Percentiles rank a stretch among this genome's conserved stretches.
Conservation (phyloP, 2,888 invertebrate genomes). For the Cryptus viduatorius region DNA sequence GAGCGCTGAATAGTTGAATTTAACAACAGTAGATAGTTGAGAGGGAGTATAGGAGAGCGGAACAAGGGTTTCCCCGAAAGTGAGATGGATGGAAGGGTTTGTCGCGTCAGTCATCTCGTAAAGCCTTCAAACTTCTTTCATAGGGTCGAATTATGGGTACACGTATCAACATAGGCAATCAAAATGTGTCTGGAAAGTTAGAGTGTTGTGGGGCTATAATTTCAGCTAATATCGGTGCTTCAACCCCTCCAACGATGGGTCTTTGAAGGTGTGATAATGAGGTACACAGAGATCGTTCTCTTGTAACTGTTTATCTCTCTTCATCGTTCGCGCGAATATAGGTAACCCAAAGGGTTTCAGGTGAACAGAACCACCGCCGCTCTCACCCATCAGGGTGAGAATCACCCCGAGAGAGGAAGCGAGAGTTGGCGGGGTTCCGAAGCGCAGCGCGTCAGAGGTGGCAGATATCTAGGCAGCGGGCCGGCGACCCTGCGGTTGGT, state of each 20-base stretch:
- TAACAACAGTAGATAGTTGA: constrained; percentile 38
- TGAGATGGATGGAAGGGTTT: constrained; percentile 22
- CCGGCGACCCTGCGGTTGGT: constrained; percentile 50
- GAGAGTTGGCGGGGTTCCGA: constrained; percentile 1
- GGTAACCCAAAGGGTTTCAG: neutral
- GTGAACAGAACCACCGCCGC: constrained; percentile 2
- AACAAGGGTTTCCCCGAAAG: constrained; percentile 9
- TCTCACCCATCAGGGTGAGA: constrained; percentile 25
- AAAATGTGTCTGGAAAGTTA: constrained; percentile 66
- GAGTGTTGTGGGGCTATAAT: constrained; percentile 39
- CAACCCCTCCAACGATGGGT: neutral
- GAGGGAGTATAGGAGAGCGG: constrained; percentile 39
- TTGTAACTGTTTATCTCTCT: neutral
- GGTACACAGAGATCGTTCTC: neutral
- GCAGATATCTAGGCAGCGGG: constrained; percentile 46
- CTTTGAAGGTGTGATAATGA: constrained; percentile 60
- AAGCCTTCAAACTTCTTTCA: neutral
- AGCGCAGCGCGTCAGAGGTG: constrained; percentile 44
- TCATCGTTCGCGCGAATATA: constrained; percentile 3
- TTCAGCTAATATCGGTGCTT: constrained; percentile 21
- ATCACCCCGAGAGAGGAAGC: constrained; percentile 32
- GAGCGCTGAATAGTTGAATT: constrained; percentile 1
- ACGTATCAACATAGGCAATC: constrained; percentile 60
- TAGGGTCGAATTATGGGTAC: constrained; percentile 38
- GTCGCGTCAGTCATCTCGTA: constrained; percentile 55